phyloP scores from a whole-genome alignment of 2,113 vertebrate genomes.

The Elanoides forficatus region DNA sequence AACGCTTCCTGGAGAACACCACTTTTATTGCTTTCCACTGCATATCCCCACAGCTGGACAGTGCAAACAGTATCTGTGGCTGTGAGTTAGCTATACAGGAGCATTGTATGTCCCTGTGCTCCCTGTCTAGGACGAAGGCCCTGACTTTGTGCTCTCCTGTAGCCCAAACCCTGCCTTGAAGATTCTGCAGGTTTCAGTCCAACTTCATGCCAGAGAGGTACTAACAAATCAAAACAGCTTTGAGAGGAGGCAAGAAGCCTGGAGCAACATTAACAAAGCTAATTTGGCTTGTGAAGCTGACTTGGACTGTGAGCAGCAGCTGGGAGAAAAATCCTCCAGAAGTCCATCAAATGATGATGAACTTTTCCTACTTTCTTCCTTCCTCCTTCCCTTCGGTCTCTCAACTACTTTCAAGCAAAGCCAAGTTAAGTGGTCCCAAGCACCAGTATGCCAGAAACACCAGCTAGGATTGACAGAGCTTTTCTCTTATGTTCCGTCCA shows the following conservation, averaged over 20 bases:
- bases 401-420: background rate
- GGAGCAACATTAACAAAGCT: background rate
- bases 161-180: background rate
- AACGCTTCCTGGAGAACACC: background rate
- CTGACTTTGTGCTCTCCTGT: background rate
- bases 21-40: background rate
- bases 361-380: background rate
- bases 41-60: background rate
- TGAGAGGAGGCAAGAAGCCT: background rate
- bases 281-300: background rate
- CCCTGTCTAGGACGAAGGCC: background rate
- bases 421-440: background rate
- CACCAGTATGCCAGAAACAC: background rate
- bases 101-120: fast-evolving
- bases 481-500: background rate
- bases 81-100: background rate
- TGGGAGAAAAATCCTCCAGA: background rate
- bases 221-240: background rate
- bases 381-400: background rate
- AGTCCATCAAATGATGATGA: background rate
- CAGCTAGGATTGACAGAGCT: background rate
- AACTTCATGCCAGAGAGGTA: background rate
- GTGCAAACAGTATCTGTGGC: background rate
- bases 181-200: background rate
- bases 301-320: background rate